Percentiles rank a stretch among this genome's conserved stretches.
Evolutionary conservation across 2,797 vertebrate species (phyloP).

Genomic region (Trichosurus vulpecula): DNA sequence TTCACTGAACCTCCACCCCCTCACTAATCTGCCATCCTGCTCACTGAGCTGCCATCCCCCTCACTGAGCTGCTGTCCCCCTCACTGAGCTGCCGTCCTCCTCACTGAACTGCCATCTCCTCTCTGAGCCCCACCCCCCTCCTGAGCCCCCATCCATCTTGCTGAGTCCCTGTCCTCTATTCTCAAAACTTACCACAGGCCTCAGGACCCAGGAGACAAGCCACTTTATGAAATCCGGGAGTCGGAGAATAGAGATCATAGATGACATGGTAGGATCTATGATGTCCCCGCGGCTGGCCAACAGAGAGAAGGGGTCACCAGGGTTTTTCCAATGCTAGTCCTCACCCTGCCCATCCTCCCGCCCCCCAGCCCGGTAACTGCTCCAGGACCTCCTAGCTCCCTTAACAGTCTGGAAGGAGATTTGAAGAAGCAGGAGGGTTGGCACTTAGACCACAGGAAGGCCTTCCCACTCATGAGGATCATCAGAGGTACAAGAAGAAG

Average conservation of each 20-base stretch:
- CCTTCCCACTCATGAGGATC: not conserved
- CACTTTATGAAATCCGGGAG: conserved; percentile 47
- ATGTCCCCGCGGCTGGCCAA: conserved; percentile 49
- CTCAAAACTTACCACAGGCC: conserved; percentile 38
- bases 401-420: not conserved
- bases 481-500: not conserved
- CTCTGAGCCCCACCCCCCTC: not conserved
- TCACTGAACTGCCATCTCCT: not conserved
- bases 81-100: not conserved
- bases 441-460: conserved; percentile 1
- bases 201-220: conserved; percentile 35
- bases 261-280: conserved; percentile 34
- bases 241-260: rapidly evolving
- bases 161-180: not conserved
- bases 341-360: not conserved
- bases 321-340: not conserved
- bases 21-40: not conserved
- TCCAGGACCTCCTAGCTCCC: not conserved
- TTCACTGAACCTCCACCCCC: not conserved
- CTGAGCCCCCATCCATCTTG: not conserved
- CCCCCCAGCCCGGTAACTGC: not conserved
- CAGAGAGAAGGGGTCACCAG: not conserved
- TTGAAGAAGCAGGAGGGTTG: not conserved
- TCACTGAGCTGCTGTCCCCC: too few species aligned
- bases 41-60: not conserved